These are phyloP conservation scores for Phrynocephalus forsythii DNA, from an alignment of 2,797 vertebrate genomes.

Conservation along the genomic window DNA sequence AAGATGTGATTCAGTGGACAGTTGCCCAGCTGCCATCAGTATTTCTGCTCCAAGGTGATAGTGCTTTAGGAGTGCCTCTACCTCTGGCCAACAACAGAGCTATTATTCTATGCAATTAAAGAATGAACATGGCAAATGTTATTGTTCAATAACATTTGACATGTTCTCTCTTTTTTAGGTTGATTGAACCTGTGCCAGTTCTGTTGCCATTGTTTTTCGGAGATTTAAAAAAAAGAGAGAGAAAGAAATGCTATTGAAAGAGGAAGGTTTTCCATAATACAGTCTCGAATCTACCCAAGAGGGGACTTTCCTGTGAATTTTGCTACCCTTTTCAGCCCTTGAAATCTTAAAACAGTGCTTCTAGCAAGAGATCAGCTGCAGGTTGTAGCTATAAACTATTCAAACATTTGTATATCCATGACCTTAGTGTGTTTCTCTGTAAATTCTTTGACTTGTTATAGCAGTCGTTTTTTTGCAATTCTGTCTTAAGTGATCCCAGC, in stretches of 20 bases:
- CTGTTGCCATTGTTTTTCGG: neutral
- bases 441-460: neutral
- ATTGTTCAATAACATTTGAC: neutral
- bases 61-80: neutral
- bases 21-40: neutral
- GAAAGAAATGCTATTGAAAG: neutral
- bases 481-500: constrained; percentile 11
- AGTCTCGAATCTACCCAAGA: neutral
- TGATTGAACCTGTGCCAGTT: neutral
- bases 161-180: neutral
- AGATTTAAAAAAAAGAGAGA: neutral
- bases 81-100: neutral
- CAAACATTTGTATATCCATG: neutral
- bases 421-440: neutral
- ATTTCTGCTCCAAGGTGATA: neutral
- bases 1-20: neutral
- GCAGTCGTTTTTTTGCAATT: constrained; percentile 21
- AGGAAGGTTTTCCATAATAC: neutral
- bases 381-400: neutral
- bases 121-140: no score
- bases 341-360: constrained; percentile 9
- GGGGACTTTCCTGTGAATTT: neutral
- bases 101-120: neutral
- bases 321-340: neutral
- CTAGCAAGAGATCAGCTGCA: neutral